These are phyloP conservation scores for Adelognathus sp. DNA, from an alignment of 2,888 invertebrate species.

Conservation along the genomic window DNA sequence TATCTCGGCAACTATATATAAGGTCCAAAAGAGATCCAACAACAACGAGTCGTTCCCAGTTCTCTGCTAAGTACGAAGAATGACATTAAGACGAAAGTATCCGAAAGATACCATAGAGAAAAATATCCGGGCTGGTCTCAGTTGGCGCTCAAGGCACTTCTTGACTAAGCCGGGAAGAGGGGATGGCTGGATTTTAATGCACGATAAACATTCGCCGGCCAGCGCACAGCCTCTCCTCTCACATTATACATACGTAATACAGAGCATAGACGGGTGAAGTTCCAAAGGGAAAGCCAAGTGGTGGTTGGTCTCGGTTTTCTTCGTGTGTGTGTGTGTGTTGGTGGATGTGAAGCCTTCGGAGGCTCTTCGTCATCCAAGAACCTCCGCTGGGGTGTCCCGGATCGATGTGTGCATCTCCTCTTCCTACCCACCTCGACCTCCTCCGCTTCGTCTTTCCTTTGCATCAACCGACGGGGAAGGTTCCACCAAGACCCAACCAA, in stretches of 20 bases:
- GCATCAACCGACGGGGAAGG: slow-evolving; percentile 30
- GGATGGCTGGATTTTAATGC: slow-evolving; percentile 65
- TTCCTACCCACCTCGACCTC: slow-evolving; percentile 58
- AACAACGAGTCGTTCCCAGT: slow-evolving; percentile 10
- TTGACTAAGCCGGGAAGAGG: slow-evolving; percentile 2
- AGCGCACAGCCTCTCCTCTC: slow-evolving; percentile 59
- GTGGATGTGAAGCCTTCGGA: slow-evolving; percentile 39
- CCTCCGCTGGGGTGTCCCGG: slow-evolving; percentile 63
- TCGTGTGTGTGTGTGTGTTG: slow-evolving; percentile 55
- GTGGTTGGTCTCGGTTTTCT: slow-evolving; percentile 49
- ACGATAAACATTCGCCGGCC: slow-evolving; percentile 67
- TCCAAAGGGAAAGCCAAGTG: slow-evolving; percentile 36
- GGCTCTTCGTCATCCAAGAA: slow-evolving; percentile 76
- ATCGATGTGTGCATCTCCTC: slow-evolving; percentile 78
- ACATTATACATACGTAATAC: slow-evolving; percentile 1
- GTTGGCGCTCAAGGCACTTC: neutral
- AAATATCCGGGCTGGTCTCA: neutral
- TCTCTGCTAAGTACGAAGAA: slow-evolving; percentile 11
- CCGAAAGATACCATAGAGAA: neutral
- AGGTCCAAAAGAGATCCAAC: neutral
- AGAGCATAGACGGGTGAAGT: slow-evolving; percentile 27
- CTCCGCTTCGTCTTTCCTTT: slow-evolving; percentile 45
- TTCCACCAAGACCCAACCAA: slow-evolving; percentile 45
- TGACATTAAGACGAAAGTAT: neutral
- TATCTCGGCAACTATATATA: neutral